Evolutionary conservation across 2,797 vertebrate species (phyloP), one percentile per base, ranked within the genome.

Genomic region (Peromyscus attwateri): DNA sequence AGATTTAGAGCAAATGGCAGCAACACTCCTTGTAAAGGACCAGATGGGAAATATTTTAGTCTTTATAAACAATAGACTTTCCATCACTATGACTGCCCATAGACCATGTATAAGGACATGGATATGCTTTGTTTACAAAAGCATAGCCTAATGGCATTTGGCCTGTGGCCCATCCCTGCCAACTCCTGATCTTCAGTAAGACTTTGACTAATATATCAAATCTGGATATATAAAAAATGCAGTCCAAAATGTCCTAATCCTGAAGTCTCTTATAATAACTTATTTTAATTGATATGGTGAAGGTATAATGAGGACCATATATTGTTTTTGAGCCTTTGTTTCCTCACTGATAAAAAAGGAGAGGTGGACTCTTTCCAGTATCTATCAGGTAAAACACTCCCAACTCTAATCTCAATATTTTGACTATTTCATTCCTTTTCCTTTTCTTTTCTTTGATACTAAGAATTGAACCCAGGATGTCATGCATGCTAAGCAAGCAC

Each of bases 291-390:
- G 34, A 0, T 57, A 19, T 73, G 68, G 57, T 68, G 17, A 79
- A 68, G 43, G 10, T 90, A 70, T 29, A 23, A 43, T 31, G 29
- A 95, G 17, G 88, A 84, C 11, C 29, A 62, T 4, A 6, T 55
- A 94, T 92, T 66, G 62, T 73, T 66, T 60, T 66, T 76, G 83
- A 95, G 11, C 9, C 21, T 43, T 34, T 46, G 4, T 87, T 93
- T 96, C 64, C 52, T 94, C 6, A 66, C 49, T 92, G 95, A 19
- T 93, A 46, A 87, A 96, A 92, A 79, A 83, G 75, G 27, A 4
- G 12, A n/a, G 0, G 10, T 6, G 64, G 19, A 89, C 52, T 55
- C 4, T 40, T 81, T 97, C 92, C 40, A 4, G 79, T 29, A 8
- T 52, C 73, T 94, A 46, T 37, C 43, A 52, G 52, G 17, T 55